phyloP scores from a whole-genome alignment of 2,888 invertebrate genomes.

The Uropetala carovei region DNA sequence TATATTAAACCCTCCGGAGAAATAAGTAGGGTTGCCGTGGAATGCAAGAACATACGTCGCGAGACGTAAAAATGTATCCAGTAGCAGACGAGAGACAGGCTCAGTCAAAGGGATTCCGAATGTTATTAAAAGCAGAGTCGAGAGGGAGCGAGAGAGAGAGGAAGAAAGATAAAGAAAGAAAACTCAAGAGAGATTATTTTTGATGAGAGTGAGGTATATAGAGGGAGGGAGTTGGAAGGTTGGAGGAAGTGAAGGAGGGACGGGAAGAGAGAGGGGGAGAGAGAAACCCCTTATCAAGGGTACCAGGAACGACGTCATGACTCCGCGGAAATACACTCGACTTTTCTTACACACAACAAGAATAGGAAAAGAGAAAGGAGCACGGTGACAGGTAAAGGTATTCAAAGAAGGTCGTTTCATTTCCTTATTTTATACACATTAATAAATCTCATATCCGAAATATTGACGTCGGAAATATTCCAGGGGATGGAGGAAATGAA shows the following conservation, averaged over 20 bases:
- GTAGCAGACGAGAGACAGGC: neutral
- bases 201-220: neutral
- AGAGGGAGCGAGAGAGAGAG: too few relatives aligned
- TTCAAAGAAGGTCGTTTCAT: neutral
- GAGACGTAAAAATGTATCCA: neutral
- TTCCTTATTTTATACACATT: too few relatives aligned
- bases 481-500: too few relatives aligned
- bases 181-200: neutral
- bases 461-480: too few relatives aligned
- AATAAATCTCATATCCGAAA: too few relatives aligned
- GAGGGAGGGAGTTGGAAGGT: neutral
- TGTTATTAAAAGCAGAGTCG: neutral
- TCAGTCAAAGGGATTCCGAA: neutral
- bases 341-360: conserved; percentile 3
- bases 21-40: neutral
- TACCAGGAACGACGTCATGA: conserved; percentile 2
- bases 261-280: neutral
- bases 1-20: neutral
- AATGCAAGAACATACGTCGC: neutral
- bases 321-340: neutral
- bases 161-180: conserved; percentile 8
- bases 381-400: neutral
- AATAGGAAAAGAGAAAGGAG: neutral
- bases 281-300: neutral
- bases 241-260: neutral